Base-by-base conservation (phyloP, 2,797 vertebrate genomes). In the Acanthurus lineatus region DNA sequence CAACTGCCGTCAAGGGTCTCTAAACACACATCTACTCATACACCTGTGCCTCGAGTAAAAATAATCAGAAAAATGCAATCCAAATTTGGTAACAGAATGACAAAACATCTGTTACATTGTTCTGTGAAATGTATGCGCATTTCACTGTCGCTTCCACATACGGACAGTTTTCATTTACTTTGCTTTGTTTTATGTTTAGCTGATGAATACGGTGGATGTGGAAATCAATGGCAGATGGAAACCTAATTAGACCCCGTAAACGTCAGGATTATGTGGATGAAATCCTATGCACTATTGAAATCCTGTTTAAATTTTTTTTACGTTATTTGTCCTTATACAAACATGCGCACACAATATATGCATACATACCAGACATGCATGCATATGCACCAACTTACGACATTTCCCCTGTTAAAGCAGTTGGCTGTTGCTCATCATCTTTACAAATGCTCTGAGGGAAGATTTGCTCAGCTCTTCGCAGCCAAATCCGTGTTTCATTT, bases 401-500 rank as follows among this genome's bases (percentile, higher is more conserved):
- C 49, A 59, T 77, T 76, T 22, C 61, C 54, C 74, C 78, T 77
- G n/a, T 72, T 83, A 84, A 90, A 86, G 79, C 86, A 69, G 82
- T 73, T 62, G 67, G 82, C 22, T 42, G 73, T 57, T 78, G 73
- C 87, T 86, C 38, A 76, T 87, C 84, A 86, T 92, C 84, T 86
- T 61, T 74, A 58, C 86, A 93, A 92, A 92, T 90, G 83, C 85
- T 76, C 56, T 66, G 76, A 78, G 65, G 64, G 73, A 85, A 83
- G 89, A 88, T 87, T 84, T 87, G 76, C 73, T 77, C 85, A 74
- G 82, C 81, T 77, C 86, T 32, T 73, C 25, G n/a, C 76, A 81
- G 86, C 73, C 75, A 88, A 76, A 86, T 89, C 86, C 77, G 79
- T 86, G 86, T 76, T 86, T 88, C 86, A 91, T 90, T 91, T 92